Evolutionary conservation across 2,888 invertebrate species (phyloP), one percentile per base, ranked within the genome.

Genomic region (Drosophila vallismaia): DNA sequence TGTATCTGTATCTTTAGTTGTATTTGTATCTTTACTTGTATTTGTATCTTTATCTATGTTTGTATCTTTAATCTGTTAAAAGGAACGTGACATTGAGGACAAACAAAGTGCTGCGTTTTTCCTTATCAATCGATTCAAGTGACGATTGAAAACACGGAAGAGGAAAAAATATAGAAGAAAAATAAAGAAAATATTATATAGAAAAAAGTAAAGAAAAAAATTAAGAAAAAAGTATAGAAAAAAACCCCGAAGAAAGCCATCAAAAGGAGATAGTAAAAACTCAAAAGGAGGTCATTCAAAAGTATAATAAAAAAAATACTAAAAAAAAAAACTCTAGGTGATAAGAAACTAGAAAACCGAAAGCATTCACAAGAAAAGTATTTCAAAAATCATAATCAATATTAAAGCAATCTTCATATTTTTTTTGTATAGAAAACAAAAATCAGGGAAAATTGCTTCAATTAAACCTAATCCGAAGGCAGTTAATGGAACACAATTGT

Each of bases 21-120:
- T 40, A 40, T 12, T 9, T 40, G 14, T 40, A 40, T 40, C 40
- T 14, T 5, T 14, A 14, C 2, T 1, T 40, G 40, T 40, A 40
- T 12, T 9, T 40, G 14, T 40, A 40, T 40, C 40, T 14, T 6
- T 40, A 14, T 59, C 19, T 36, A 3, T 44, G 8, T 12, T 14
- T 40, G 8, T 40, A 40, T 40, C 40, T 40, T 12, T 40, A 14
- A 28, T 59, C 19, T 36, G 4, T 44, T 6, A 45, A 31, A 28
- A 57, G 58, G 59, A 69, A 69, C 70, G 69, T 70, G 69, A 70
- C 69, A 70, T 70, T 70, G 19, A 19, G 19, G 19, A 19, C 14
- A 14, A 14, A 14, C 14, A 14, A 14, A 14, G 14, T 14, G 69
- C 33, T 12, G 38, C 36, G 31, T 14, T 14, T 12, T 48, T 36